phyloP scores from a whole-genome alignment of 2,113 vertebrate species.

The Larimichthys crocea region DNA sequence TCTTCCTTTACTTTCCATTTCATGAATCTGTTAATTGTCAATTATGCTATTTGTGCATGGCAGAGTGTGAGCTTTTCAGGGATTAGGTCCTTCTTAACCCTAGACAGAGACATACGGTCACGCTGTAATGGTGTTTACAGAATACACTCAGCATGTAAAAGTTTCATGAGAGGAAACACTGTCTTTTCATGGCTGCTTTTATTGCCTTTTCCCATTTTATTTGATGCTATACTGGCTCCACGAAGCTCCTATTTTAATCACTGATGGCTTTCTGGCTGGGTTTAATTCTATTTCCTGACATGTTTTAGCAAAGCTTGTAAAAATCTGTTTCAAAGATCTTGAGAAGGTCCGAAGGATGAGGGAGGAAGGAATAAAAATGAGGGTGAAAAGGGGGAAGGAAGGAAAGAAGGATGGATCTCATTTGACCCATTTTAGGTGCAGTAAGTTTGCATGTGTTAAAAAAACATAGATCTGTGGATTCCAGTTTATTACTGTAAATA shows the following conservation, averaged over 20 bases:
- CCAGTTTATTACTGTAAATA: not conserved
- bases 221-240: conserved; percentile 73
- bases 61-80: conserved; percentile 19
- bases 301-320: conserved; percentile 64
- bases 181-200: conserved; percentile 67
- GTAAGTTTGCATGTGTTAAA: not conserved
- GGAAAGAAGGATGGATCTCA: not conserved
- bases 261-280: conserved; percentile 51
- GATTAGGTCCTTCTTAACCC: conserved; percentile 1
- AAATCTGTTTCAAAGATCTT: conserved; percentile 53
- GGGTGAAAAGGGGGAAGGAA: not conserved
- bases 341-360: conserved; percentile 12
- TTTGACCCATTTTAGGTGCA: not conserved
- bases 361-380: not conserved
- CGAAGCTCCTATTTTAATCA: conserved; percentile 70
- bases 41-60: not conserved
- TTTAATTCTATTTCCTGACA: conserved; percentile 75
- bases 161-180: conserved; percentile 76
- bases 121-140: conserved; percentile 51
- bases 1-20: conserved; percentile 7
- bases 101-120: conserved; percentile 31
- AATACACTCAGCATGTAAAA: conserved; percentile 47
- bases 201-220: conserved; percentile 74
- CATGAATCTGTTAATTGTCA: conserved; percentile 1
- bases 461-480: not conserved